These are phyloP conservation scores for Geotrypetes seraphini DNA, from an alignment of 2,797 vertebrate genomes.

Conservation along the genomic window DNA sequence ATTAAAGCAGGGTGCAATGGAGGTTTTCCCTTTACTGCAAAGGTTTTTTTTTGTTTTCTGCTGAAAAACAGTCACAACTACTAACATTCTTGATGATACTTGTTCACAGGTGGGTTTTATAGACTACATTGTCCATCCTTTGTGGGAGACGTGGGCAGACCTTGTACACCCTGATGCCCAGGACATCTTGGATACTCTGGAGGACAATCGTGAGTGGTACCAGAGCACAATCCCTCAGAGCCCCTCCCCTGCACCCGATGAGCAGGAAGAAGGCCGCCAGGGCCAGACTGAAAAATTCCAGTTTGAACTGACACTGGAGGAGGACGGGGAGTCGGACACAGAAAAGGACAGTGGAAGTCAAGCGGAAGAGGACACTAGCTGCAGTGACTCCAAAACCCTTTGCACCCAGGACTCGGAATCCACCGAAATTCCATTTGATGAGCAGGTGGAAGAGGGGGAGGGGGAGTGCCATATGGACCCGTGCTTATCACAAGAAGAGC, in stretches of 20 bases:
- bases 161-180: slow-evolving; percentile 94
- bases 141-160: slow-evolving; percentile 98
- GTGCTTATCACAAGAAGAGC: slow-evolving; percentile 59
- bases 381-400: slow-evolving; percentile 97
- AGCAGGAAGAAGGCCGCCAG: slow-evolving; percentile 74
- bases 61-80: too few relatives aligned
- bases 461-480: slow-evolving; percentile 54
- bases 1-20: too few relatives aligned
- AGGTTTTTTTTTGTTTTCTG: too few relatives aligned
- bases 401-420: slow-evolving; percentile 97
- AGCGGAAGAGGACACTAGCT: slow-evolving; percentile 90
- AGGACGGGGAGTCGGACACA: slow-evolving; percentile 92
- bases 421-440: slow-evolving; percentile 89
- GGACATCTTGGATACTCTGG: slow-evolving; percentile 93
- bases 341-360: slow-evolving; percentile 95
- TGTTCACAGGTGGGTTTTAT: slow-evolving; percentile 88
- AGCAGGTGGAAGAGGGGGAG: slow-evolving; percentile 81
- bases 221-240: slow-evolving; percentile 98
- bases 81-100: neutral
- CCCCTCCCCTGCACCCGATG: slow-evolving; percentile 82
- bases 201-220: slow-evolving; percentile 98
- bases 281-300: slow-evolving; percentile 93
- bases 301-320: slow-evolving; percentile 93
- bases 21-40: too few relatives aligned
- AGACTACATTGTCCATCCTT: slow-evolving; percentile 95